Evolutionary conservation across 2,797 vertebrate species (phyloP), one percentile per base, ranked within the genome.

Genomic region (Oreortyx pictus): DNA sequence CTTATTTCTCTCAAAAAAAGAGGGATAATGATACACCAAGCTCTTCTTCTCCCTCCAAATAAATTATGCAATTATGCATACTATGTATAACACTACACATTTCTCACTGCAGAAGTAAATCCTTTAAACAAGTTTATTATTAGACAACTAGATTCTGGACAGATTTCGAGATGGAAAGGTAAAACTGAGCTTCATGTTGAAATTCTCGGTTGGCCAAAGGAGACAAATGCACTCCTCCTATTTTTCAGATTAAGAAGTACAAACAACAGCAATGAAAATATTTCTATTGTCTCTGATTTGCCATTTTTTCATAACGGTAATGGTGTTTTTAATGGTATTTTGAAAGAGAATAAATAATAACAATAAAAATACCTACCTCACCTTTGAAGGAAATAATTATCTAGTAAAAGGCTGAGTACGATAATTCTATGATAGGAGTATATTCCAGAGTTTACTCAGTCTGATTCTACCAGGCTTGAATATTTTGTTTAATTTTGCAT

Each of bases 371-470:
- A 19, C 22, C 7, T 61, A 4, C 15, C 18, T 75, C 5, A 2
- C 7, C 41, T 54, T 49, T 75, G 41, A 66, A 83, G 6, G 8
- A 75, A 81, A 64, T 43, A 71, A 60, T 64, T 80, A 80, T 11
- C n/a, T n/a, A 65, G 15, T 9, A 88, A 86, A 79, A 81, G 60
- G 1, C 17, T 41, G 31, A 47, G 23, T 56, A 68, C 9, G 86
- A 46, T 7, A 0, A 37, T 43, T 4, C 35, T 14, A 52, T 41
- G 29, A 68, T 56, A 59, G 60, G 10, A 65, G 1, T 2, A 1
- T 33, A 9, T 70, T 89, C 27, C 23, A 70, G 8, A 60, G 6
- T 35, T 77, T 46, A 50, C 54, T 56, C 27, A 74, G 3, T 1
- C 8, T 43, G 1, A 65, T 65, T 7, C 37, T 78, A 29, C 4